Percentiles rank a stretch among this genome's conserved stretches.
Conservation (phyloP, 64 coral and sea anemone genomes). For the Montipora foliosa region DNA sequence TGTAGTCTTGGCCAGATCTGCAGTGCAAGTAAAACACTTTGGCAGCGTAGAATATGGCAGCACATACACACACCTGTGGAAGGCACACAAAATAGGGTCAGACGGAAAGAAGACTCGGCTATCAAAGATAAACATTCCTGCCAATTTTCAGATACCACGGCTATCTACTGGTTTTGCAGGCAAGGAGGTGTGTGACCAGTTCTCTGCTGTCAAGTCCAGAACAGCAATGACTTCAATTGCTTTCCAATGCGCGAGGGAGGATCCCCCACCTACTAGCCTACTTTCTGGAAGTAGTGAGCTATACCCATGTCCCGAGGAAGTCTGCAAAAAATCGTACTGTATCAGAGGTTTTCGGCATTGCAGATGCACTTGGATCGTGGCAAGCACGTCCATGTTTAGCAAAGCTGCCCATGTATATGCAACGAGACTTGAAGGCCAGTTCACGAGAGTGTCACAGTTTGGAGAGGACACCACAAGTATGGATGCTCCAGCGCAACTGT, state of each 20-base stretch:
- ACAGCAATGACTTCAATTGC: too few species aligned
- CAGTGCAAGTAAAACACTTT: background rate
- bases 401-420: too few species aligned
- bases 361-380: too few species aligned
- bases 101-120: background rate
- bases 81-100: too few species aligned
- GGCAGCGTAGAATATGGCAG: conserved; percentile 39
- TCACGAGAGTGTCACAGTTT: background rate
- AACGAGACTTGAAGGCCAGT: background rate
- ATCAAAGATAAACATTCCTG: background rate
- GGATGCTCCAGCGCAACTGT: background rate
- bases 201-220: too few species aligned
- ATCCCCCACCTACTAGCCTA: background rate
- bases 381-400: too few species aligned
- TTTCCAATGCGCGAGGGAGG: too few species aligned
- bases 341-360: conserved; percentile 16
- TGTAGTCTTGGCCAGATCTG: background rate
- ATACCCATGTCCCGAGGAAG: conserved; percentile 32
- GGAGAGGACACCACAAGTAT: too few species aligned
- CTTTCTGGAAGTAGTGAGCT: background rate
- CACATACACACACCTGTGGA: conserved; percentile 55
- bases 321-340: conserved; percentile 41
- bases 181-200: too few species aligned
- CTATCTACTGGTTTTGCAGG: background rate
- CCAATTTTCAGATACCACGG: background rate